These are phyloP conservation scores for Pseudomyrmex pallidus DNA, from an alignment of 1,140 invertebrate genomes.

Conservation along the genomic window DNA sequence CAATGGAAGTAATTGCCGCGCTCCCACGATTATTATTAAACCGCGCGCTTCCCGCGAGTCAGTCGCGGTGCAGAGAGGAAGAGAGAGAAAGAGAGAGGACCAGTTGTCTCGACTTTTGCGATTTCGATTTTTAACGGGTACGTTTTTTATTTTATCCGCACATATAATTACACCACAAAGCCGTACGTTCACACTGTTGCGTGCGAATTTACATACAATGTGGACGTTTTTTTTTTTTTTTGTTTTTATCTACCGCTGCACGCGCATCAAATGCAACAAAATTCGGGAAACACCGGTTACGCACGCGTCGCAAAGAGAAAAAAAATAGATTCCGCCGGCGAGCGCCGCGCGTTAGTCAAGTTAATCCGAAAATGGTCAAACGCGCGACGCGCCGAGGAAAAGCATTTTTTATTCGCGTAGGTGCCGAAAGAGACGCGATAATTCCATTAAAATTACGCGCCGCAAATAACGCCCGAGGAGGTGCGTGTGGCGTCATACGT, in stretches of 20 bases:
- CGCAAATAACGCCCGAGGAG: slow-evolving; percentile 48
- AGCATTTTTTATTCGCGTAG: slow-evolving; percentile 27
- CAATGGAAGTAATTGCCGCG: slow-evolving; percentile 80
- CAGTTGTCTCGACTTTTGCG: slow-evolving; percentile 1
- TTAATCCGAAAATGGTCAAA: slow-evolving; percentile 47
- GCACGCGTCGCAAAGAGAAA: too few species aligned
- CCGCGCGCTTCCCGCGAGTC: slow-evolving; percentile 65
- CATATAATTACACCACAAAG: not conserved
- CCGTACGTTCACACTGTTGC: not conserved
- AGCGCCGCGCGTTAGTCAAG: not conserved
- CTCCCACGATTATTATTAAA: slow-evolving; percentile 81
- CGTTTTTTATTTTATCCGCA: not conserved
- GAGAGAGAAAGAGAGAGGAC: slow-evolving; percentile 6
- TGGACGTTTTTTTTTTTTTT: too few species aligned
- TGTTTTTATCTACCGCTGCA: too few species aligned
- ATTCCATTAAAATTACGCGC: slow-evolving; percentile 64
- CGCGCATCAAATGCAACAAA: too few species aligned
- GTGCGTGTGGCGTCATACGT: slow-evolving; percentile 46
- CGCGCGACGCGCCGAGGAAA: not conserved
- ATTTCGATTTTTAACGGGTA: slow-evolving; percentile 22
- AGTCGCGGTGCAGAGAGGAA: not conserved
- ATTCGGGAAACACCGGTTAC: too few species aligned
- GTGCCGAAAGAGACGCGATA: slow-evolving; percentile 63
- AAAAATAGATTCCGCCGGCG: too few species aligned
- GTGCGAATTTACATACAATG: not conserved